Evolutionary conservation across 92 coral and sea anemone genomes (phyloP), one percentile per base, ranked within the genome.

Genomic region (Diadumene lineata): DNA sequence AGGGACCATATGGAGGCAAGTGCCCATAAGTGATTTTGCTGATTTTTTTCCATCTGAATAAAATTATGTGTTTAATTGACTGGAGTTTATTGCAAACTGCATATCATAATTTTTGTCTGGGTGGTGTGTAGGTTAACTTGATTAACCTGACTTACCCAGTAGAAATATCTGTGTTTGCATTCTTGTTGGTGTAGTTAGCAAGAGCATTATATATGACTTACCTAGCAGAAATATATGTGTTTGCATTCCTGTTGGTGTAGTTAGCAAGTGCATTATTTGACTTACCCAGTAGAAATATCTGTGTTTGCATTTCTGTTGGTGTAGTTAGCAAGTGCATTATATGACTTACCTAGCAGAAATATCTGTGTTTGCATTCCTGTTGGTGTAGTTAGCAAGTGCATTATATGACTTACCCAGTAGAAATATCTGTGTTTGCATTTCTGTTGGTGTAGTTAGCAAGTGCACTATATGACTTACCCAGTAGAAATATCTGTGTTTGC

Each of bases 261-360:
- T 92, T 92, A 26, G 90, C 98, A 46, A 92, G 82, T 11, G 98
- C 98, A 86, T 92, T 92, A 77, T 89, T 89, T 34, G 98, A 92
- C 80, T 92, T 94, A 66, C 89, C 89, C 25, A 92, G n/a, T n/a
- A n/a, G n/a, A n/a, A n/a, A n/a, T n/a, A n/a, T n/a, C n/a, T n/a
- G n/a, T n/a, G n/a, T 92, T 90, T 44, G 92, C 98, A 86, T 90
- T 92, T 68, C 98, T 89, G 65, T 92, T 92, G 31, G 98, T 92
- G 72, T 92, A 92, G 70, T 92, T 92, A 26, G 90, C 98, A 46
- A 92, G 82, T 11, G 98, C 98, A 86, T 92, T 92, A 77, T 89
- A 92, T 34, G 98, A 92, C 80, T 92, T n/a, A n/a, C n/a, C n/a
- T n/a, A n/a, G n/a, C n/a, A n/a, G n/a, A n/a, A n/a, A n/a, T n/a